Evolutionary conservation across 2,888 invertebrate species (phyloP), one percentile per base, ranked within the genome.

Genomic region (Podotricha telesiphe): DNA sequence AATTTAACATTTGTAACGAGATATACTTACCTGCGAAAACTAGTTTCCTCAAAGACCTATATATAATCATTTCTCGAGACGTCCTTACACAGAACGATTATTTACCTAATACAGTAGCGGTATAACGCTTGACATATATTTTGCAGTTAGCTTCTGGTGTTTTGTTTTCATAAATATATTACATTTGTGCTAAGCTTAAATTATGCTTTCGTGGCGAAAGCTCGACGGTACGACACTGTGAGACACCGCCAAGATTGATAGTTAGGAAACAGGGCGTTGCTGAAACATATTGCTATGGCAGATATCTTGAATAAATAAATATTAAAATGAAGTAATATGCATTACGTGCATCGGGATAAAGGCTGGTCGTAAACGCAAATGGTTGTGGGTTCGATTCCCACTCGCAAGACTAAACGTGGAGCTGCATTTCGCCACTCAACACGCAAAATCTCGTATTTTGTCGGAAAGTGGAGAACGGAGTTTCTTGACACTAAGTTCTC

Each of bases 181-280:
- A 62, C 59, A 15, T 28, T 61, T 28, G 51, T 22, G 40, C 5
- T 64, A 67, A 67, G 64, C 67, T 64, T 59, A 67, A 70, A 64
- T 51, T 67, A 70, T 70, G 64, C 70, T 40, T 61, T 58, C 20
- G 20, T 20, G 53, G 70, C 53, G 64, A 53, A 58, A 59, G 17
- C 67, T 34, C 59, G 70, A 65, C 61, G 20, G n/a, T 53, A 28
- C 47, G 17, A 19, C 34, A 48, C 48, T 62, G 34, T 37, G 62
- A 62, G 62, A 62, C 62, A 22, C 22, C 19, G 7, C 37, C 50
- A 62, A 62, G 62, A 62, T 62, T 62, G 50, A 62, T 62, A 62
- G 62, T 62, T 48, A 20, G 48, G 37, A 17, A 22, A 20, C 59
- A 22, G 58, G 40, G 58, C 22, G 13, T 20, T 59, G 7, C 10